Evolutionary conservation across 2,113 vertebrate genomes (phyloP), one percentile per base, ranked within the genome.

Genomic region (Notothenia coriiceps): DNA sequence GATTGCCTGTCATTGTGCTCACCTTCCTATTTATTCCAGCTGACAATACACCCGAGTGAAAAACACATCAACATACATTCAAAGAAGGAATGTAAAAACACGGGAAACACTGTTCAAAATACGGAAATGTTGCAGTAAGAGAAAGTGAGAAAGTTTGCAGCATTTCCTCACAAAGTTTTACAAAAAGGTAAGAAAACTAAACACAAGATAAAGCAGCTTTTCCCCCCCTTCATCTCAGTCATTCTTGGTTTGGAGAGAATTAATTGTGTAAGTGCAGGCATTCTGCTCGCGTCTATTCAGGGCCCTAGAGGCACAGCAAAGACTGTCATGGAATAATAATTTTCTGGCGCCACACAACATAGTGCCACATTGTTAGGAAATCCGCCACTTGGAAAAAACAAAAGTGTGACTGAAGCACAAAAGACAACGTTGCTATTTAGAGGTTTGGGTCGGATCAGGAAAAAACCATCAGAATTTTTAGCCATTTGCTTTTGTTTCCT

Each of bases 391-490:
- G 15, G 65, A 59, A 61, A 79, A 74, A 80, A 20, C 71, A 47
- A 83, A 71, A 62, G 49, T 82, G 67, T 82, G 73, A 90, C 75
- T 74, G 80, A 82, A 83, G 70, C 50, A 80, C 56, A 82, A 83
- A 85, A 47, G 80, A 80, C 25, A 29, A 74, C 40, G 62, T 68
- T 84, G 25, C 78, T 86, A 83, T 87, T 91, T 87, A 70, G 63
- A 70, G 72, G 69, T 62, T 77, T 64, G 68, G 70, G 25, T n/a
- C 25, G 62, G 77, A 85, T 74, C 47, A 52, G 50, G 60, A 82
- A 59, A 80, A 80, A 74, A 12, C 35, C 56, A 84, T 75, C 63
- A 86, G 66, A 70, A 85, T 82, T 75, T 7, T 72, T 63, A 79
- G 73, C 50, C 63, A 49, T 64, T 80, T 86, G 68, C 60, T 78